Evolutionary conservation across 2,113 vertebrate genomes (phyloP).

Genomic region (Castor canadensis): DNA sequence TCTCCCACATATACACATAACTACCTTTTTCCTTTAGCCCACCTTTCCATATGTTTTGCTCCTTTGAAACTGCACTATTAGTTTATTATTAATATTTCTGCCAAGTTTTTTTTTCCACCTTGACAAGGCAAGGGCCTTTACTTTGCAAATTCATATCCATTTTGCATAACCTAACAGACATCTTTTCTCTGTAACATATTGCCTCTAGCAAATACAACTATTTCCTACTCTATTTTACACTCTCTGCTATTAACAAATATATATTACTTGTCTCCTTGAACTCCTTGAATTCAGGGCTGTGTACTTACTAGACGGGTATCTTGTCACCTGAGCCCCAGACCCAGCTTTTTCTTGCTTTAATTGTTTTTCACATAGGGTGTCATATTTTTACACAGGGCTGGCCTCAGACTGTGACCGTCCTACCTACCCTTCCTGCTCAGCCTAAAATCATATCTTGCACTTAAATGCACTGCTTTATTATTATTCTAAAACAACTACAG

Average conservation of each 20-base stretch:
- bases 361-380: too few species aligned
- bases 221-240: not conserved
- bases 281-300: too few species aligned
- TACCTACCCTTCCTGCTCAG: too few species aligned
- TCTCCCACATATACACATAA: too few species aligned
- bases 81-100: not conserved
- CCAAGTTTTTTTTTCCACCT: not conserved
- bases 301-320: too few species aligned
- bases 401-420: too few species aligned
- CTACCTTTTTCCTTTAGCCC: too few species aligned
- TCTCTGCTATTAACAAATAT: not conserved
- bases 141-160: not conserved
- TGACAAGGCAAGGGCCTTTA: not conserved
- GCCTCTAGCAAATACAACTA: not conserved
- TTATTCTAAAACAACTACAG: not conserved
- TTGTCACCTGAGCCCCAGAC: too few species aligned
- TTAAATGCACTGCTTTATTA: not conserved
- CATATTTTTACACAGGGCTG: too few species aligned
- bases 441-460: not conserved
- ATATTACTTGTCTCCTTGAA: not conserved
- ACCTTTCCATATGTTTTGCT: not conserved
- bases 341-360: too few species aligned
- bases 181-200: not conserved
- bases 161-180: not conserved
- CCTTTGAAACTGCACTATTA: not conserved